Percentiles rank a stretch among this genome's conserved stretches.
Conservation (phyloP, 2,888 invertebrate genomes). For the Portevinia maculata region DNA sequence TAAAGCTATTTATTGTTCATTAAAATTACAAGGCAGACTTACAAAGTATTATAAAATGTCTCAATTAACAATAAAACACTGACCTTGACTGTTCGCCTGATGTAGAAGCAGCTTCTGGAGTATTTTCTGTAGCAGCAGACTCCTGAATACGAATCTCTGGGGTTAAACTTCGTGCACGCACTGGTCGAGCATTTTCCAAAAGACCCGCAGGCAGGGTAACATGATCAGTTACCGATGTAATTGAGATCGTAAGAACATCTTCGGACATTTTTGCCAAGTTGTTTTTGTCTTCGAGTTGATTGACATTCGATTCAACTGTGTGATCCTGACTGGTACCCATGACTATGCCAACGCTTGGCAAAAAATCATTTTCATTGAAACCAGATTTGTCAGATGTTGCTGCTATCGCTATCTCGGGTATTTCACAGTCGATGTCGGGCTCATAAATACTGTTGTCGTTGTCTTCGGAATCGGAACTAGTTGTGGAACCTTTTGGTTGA, state of each 20-base stretch:
- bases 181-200: conserved; percentile 80
- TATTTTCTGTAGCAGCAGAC: conserved; percentile 41
- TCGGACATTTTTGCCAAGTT: conserved; percentile 82
- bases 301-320: conserved; percentile 73
- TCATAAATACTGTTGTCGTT: conserved; percentile 86
- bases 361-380: conserved; percentile 84
- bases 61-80: conserved; percentile 79
- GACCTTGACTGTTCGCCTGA: conserved; percentile 83
- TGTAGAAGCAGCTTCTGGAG: conserved; percentile 81
- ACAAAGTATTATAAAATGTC: conserved; percentile 5
- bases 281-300: conserved; percentile 82
- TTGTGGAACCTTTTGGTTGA: conserved; percentile 78
- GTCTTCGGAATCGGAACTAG: conserved; percentile 86
- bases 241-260: conserved; percentile 82
- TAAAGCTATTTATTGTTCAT: conserved; percentile 76
- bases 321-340: conserved; percentile 82
- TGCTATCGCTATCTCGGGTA: conserved; percentile 76
- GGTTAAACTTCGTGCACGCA: conserved; percentile 83
- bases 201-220: conserved; percentile 81
- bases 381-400: conserved; percentile 76
- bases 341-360: conserved; percentile 87
- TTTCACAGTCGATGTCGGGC: conserved; percentile 78
- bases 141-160: conserved; percentile 84
- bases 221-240: conserved; percentile 82
- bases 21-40: conserved; percentile 21